Evolutionary conservation across 53 echinoderm and acorn worm genomes (phyloP).

Genomic region (Mesocentrotus franciscanus): DNA sequence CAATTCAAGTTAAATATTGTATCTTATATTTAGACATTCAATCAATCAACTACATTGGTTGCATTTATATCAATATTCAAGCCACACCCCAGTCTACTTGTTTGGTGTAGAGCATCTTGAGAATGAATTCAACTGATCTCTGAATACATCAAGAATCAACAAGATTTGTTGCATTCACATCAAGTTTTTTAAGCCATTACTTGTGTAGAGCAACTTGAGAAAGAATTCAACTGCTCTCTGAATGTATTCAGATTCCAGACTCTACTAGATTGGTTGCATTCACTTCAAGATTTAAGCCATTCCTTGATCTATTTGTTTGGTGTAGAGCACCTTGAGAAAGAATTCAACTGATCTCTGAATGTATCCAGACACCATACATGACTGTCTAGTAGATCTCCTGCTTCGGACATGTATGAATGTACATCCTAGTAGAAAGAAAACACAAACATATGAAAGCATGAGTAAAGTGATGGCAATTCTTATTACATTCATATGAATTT

Average conservation of each 20-base stretch:
- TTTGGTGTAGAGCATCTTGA: slow-evolving; percentile 61
- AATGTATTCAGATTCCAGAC: slow-evolving; percentile 85
- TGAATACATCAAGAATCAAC: slow-evolving; percentile 83
- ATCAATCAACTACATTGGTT: neutral
- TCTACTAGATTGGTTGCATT: slow-evolving; percentile 64
- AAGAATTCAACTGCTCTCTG: slow-evolving; percentile 85
- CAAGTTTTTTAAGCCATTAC: neutral
- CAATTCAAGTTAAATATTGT: neutral
- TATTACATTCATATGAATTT: neutral
- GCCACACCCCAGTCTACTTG: neutral
- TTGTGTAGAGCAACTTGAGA: slow-evolving; percentile 64
- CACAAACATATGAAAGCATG: neutral
- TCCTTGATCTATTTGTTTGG: neutral
- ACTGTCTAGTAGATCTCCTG: slow-evolving; percentile 74
- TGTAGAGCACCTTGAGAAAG: slow-evolving; percentile 71
- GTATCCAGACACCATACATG: slow-evolving; percentile 87
- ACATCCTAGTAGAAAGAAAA: slow-evolving; percentile 69
- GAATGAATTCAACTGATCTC: slow-evolving; percentile 84
- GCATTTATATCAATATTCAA: neutral
- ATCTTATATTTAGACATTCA: neutral
- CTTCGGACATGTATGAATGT: slow-evolving; percentile 71
- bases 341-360: slow-evolving; percentile 87
- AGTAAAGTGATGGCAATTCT: neutral
- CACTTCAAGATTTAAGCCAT: neutral
- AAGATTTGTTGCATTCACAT: neutral